Evolutionary conservation across 2,797 vertebrate genomes (phyloP).

Genomic region (Cuculus canorus): DNA sequence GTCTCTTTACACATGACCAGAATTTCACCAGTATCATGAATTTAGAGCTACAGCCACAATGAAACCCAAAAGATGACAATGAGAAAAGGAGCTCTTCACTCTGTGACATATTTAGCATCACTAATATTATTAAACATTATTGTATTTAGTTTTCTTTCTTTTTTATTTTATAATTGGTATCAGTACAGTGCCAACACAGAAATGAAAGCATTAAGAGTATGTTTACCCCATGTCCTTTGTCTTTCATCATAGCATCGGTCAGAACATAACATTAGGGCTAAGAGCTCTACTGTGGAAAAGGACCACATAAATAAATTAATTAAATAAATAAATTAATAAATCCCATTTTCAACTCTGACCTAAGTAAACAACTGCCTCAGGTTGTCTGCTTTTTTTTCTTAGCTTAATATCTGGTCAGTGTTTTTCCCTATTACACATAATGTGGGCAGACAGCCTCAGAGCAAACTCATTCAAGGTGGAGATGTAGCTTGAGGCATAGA

Average conservation of each 20-base stretch:
- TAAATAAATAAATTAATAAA: neutral
- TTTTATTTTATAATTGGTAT: neutral
- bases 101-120: neutral
- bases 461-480: neutral
- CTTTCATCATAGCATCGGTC: neutral
- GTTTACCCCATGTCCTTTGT: neutral
- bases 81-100: neutral
- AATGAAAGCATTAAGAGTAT: neutral
- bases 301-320: too few species aligned
- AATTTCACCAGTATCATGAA: neutral
- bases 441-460: neutral
- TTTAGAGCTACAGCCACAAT: neutral
- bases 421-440: neutral
- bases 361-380: neutral
- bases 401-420: neutral
- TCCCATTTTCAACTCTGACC: neutral
- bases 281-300: neutral
- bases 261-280: neutral
- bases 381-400: neutral
- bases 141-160: neutral
- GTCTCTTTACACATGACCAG: neutral
- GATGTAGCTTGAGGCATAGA: fast-evolving
- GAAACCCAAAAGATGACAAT: neutral
- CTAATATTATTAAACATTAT: neutral
- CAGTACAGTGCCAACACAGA: neutral